Evolutionary conservation across 2,888 invertebrate species (phyloP), one percentile per base, ranked within the genome.

Genomic region (Phragmatobia fuliginosa): DNA sequence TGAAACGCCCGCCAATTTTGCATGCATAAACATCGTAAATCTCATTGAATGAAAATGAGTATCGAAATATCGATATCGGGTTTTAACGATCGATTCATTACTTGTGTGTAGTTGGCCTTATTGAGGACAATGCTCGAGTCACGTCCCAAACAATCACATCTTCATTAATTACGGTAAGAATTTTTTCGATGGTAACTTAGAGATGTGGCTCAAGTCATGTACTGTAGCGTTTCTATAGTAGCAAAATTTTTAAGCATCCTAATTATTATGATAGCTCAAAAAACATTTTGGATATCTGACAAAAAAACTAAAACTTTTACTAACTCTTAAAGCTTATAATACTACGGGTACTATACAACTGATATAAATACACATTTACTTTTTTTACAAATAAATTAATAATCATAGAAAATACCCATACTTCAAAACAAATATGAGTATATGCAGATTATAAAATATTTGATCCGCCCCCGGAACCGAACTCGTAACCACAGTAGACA

Each of bases 11-110:
- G 88, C 89, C 91, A 91, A 92, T 92, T 92, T 89, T 87, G 88
- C 89, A 87, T 89, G 88, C 91, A 89, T 90, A 92, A 92, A 92
- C 92, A 92, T 92, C 92, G 91, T 94, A 94, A 94, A 93, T 93
- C 90, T 91, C 89, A 90, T 90, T 90, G 87, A 91, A 90, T 91
- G 91, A 91, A 91, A 91, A 90, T 90, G 88, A 88, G 89, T 91
- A 92, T 91, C 90, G 92, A 91, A 90, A 88, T 88, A 86, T 90
- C 88, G 91, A 91, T 91, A 90, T 90, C 87, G 88, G 82, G 83
- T 85, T 90, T 90, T 87, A n/a, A 91, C 87, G 89, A 90, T 88
- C 88, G 87, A 88, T 87, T 87, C 88, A 89, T 90, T 87, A 89
- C 90, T 80, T 78, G 83, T 88, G 90, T 91, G 89, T 84, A 84